These are phyloP conservation scores for Drosophila punjabiensis DNA, from an alignment of 1,140 invertebrate genomes.

Conservation along the genomic window DNA sequence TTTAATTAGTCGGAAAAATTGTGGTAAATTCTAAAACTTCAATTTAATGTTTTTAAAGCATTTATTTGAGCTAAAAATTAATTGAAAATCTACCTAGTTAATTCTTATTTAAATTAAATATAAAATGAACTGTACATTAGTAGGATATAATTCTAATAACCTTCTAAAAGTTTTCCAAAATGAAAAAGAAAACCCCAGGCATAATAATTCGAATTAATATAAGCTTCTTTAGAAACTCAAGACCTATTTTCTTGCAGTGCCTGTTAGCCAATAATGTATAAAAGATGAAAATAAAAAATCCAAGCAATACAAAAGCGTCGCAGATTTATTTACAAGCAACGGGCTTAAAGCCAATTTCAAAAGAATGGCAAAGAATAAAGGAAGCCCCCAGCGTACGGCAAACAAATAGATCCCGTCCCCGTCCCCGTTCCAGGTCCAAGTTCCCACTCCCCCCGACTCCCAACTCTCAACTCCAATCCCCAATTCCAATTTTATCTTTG, in stretches of 20 bases:
- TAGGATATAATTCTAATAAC: background rate
- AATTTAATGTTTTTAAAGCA: too few relatives aligned
- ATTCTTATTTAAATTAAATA: background rate
- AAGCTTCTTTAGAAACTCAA: accelerated
- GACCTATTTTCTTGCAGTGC: background rate
- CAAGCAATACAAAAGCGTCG: slow-evolving; percentile 53
- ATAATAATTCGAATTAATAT: background rate
- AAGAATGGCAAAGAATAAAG: slow-evolving; percentile 59
- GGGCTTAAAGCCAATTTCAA: slow-evolving; percentile 78
- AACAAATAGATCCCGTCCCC: slow-evolving; percentile 31
- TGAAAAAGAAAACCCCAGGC: background rate
- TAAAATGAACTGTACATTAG: too few relatives aligned
- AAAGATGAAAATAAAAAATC: slow-evolving; percentile 31
- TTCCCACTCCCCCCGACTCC: background rate
- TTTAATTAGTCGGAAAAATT: too few relatives aligned
- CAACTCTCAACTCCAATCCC: slow-evolving; percentile 2
- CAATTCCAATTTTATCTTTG: slow-evolving; percentile 13
- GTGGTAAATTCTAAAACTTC: too few relatives aligned
- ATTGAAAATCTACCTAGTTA: too few relatives aligned
- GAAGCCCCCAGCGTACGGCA: slow-evolving; percentile 55
- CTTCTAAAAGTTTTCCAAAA: too few relatives aligned
- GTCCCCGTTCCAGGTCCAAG: background rate
- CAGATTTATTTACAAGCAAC: slow-evolving; percentile 74
- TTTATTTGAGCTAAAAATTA: too few relatives aligned
- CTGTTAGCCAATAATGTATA: background rate